Base-by-base conservation (phyloP, 2,113 vertebrate species). In the Arvicanthis niloticus region DNA sequence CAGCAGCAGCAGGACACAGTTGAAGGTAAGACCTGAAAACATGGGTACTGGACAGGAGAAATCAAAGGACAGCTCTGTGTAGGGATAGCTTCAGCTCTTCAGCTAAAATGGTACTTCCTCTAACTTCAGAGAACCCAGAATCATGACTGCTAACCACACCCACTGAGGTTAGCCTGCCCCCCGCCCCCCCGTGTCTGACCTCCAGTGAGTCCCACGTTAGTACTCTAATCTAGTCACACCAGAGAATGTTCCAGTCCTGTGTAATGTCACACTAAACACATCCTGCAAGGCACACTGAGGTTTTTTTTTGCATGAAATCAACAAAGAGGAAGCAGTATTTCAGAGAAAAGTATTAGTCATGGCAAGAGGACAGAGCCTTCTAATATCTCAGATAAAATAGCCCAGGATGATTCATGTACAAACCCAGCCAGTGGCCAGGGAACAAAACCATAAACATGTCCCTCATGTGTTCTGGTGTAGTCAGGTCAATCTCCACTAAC, bases 311-410 rank as follows among this genome's bases (percentile, higher is more conserved):
- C 56, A 7, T 56, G 51, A 19, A 26, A 37, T 45, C 60, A 77
- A 53, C 56, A 48, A 97, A 95, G 68, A 97, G 88, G 95, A 98
- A 97, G 70, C 12, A 37, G 58, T 40, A 65, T 72, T 58, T 40
- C 77, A 88, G 89, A 31, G 70, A 60, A 75, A 75, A 60, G 10
- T 34, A 1, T 82, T 73, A 62, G 78, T 62, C 26, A 70, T 5
- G 7, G 84, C 22, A 75, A 88, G 24, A 0, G 67, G 37, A 88
- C 62, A 58, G 58, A 82, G 13, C 3, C 24, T 24, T 86, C n/a
- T 78, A 16, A 51, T 22, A 68, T 4, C n/a, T 62, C 73, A 15
- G 8, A 26, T 45, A 26, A 95, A 29, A 65, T 8, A 67, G 40
- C 37, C 73, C 56, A 51, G 70, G 93, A 85, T 5, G 65, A 53